Evolutionary conservation across 1,140 invertebrate genomes (phyloP).

Genomic region (Dreissena polymorpha): DNA sequence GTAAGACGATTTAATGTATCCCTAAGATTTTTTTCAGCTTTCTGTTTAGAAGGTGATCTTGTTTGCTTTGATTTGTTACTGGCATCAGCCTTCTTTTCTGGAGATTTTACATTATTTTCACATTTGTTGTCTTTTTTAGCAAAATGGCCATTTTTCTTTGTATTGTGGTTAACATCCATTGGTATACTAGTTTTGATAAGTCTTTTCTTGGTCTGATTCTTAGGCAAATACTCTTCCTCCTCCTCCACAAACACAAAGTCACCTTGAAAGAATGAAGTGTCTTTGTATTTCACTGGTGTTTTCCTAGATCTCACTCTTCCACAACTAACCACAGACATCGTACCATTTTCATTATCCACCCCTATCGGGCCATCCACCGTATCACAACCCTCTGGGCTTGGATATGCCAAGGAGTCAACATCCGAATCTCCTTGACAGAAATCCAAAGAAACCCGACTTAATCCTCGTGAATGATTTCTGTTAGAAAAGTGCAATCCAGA

Average conservation of each 20-base stretch:
- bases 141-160: constrained; percentile 44
- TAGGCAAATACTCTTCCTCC: constrained; percentile 13
- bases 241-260: constrained; percentile 55
- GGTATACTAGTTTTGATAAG: neutral
- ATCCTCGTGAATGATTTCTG: neutral
- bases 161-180: constrained; percentile 37
- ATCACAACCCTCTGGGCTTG: constrained; percentile 38
- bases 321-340: constrained; percentile 29
- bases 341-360: constrained; percentile 47
- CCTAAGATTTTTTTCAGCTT: neutral
- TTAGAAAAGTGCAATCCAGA: neutral
- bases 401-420: constrained; percentile 1
- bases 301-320: constrained; percentile 40
- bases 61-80: too few species aligned
- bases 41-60: too few species aligned
- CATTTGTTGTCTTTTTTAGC: neutral
- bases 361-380: constrained; percentile 28
- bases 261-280: constrained; percentile 55
- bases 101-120: neutral
- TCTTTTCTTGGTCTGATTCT: constrained; percentile 34
- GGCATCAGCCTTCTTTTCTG: too few species aligned
- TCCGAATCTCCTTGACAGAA: constrained; percentile 8
- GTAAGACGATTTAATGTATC: neutral
- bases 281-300: constrained; percentile 51
- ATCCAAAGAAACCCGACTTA: neutral